Base-by-base conservation (phyloP, 2,888 invertebrate species). In the Platycheirus rosarum region DNA sequence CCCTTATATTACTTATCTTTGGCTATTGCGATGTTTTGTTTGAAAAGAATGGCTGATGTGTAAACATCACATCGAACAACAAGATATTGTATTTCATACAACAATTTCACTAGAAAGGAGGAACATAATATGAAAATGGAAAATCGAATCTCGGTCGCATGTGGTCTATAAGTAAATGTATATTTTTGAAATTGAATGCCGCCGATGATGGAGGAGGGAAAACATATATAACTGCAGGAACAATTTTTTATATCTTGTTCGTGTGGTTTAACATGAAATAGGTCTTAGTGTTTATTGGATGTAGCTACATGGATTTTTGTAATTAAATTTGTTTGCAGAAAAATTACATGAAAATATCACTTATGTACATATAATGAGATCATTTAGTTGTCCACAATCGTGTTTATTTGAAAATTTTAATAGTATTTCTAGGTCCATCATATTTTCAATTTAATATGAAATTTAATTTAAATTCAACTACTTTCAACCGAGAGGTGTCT, bases 11-110 rank as follows among this genome's bases (percentile, higher is more conserved):
- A 8, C 35, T 49, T 73, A 16, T 44, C 20, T 46, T 5, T 5
- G 18, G n/a, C n/a, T n/a, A n/a, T 8, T 53, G 14, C 7, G 13
- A 1, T n/a, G 0, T 63, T 63, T 63, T 48, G 48, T 63, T 63
- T 63, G 48, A 69, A 55, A 44, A 71, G 71, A 49, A 82, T 44
- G 82, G 68, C 53, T 68, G 82, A 77, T 82, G 77, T 76, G 77
- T 77, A 82, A 82, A 82, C 76, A 82, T 77, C 42, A 42, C 20
- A 70, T 35, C 9, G 70, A 66, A 62, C 82, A 82, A 44, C 77
- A 68, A 71, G 82, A 82, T 60, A 77, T 82, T 82, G 71, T 77
- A 77, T 76, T 76, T 82, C 82, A 73, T 65, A 32, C 57, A 70
- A 49, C 55, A 32, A 57, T 77, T 57, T 53, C 44, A 65, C 8